Conservation (phyloP, 2,113 vertebrate genomes). For the Pardalotus punctatus region DNA sequence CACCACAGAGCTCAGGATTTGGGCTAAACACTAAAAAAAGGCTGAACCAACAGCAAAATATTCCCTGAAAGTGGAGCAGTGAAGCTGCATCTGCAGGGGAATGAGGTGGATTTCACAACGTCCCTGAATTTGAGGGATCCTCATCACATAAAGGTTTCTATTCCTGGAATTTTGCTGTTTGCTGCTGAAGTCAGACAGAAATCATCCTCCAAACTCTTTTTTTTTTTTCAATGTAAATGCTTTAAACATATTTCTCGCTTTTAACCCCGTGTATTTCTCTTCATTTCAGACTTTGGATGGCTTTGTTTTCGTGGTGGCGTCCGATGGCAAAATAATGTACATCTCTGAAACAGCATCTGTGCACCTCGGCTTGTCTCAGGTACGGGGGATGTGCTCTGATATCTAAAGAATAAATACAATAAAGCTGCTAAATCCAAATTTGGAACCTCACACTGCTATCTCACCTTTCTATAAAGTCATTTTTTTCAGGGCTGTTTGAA, state of each 20-base stretch:
- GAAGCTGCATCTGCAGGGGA: constrained; percentile 25
- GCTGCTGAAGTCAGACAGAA: neutral
- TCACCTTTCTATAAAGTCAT: neutral
- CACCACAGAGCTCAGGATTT: constrained; percentile 63
- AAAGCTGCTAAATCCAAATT: neutral
- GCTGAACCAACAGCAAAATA: constrained; percentile 24
- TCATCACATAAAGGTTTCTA: neutral
- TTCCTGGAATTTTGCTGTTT: neutral
- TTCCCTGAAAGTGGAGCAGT: constrained; percentile 28
- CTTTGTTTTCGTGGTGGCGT: constrained; percentile 93
- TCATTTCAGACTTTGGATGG: constrained; percentile 89
- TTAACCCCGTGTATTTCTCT: constrained; percentile 2
- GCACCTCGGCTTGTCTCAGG: constrained; percentile 94
- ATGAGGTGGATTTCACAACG: neutral
- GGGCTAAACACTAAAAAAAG: constrained; percentile 59
- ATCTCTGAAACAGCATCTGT: constrained; percentile 96
- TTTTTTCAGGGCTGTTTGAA: neutral
- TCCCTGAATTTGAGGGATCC: neutral
- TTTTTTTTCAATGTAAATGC: neutral
- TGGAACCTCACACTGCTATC: neutral
- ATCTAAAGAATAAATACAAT: accelerated
- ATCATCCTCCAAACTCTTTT: neutral
- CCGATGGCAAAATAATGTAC: constrained; percentile 98
- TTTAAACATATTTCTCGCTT: neutral
- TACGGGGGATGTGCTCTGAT: constrained; percentile 52